Conservation (phyloP, 1,140 invertebrate genomes). For the Nasonia vitripennis region DNA sequence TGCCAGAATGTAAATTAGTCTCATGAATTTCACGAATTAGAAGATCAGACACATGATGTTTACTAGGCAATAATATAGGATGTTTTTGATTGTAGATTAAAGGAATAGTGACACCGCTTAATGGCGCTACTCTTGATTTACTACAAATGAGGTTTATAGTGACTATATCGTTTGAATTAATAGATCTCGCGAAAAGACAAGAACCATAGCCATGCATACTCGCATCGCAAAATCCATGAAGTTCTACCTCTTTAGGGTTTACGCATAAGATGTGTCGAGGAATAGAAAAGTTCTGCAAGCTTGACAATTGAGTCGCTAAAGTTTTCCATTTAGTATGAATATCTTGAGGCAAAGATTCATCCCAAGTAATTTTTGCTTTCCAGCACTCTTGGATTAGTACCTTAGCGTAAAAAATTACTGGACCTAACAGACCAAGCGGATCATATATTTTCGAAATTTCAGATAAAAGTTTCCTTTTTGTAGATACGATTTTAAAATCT, state of each 20-base stretch:
- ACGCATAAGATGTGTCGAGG: neutral
- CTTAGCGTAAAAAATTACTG: constrained; percentile 49
- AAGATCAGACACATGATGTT: constrained; percentile 26
- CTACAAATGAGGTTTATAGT: too few species aligned
- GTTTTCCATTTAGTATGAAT: neutral
- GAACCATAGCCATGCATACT: too few species aligned
- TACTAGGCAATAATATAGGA: constrained; percentile 41
- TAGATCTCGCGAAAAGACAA: too few species aligned
- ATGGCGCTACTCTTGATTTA: too few species aligned
- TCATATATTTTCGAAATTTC: constrained; percentile 47
- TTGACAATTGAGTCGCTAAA: neutral
- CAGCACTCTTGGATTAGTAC: constrained; percentile 51
- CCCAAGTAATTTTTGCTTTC: constrained; percentile 49
- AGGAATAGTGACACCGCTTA: too few species aligned
- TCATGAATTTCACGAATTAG: constrained; percentile 33
- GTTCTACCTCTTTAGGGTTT: neutral
- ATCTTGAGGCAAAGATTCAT: constrained; percentile 45
- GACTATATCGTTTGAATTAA: too few species aligned
- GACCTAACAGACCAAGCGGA: constrained; percentile 37
- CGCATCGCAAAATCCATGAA: constrained; percentile 5
- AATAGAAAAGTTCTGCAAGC: neutral
- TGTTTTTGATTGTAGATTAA: constrained; percentile 46
- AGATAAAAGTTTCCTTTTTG: constrained; percentile 29
- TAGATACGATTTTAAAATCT: neutral
- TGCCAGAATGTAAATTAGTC: constrained; percentile 22